Base-by-base conservation (phyloP, 1,140 invertebrate species). In the Bactericera cockerelli region DNA sequence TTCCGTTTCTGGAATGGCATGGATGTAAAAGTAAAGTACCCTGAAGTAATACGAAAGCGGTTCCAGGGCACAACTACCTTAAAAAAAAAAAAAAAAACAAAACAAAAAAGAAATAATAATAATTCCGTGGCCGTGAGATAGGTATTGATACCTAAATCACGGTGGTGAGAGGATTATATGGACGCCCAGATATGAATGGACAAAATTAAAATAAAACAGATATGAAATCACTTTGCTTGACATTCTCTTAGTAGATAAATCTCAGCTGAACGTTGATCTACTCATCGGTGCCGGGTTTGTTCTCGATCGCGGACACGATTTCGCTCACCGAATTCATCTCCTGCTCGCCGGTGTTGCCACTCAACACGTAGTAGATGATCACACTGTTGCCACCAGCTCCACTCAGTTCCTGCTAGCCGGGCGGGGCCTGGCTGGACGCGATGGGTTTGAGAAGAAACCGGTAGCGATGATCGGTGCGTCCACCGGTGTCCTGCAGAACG, bases 401-500 rank as follows among this genome's bases (percentile, higher is more conserved):
- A n/a, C n/a, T n/a, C 10, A 36, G n/a, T 49, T 49, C 42, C 42
- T 49, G 4, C 42, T 49, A 49, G 42, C 42, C 42, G 19, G 22
- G 42, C 4, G 42, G 22, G 6, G n/a, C n/a, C 22, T 49, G n/a
- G 19, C 22, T 6, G 10, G 33, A 36, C 19, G 8, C 42, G 3
- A 49, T 49, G 42, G 42, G 42, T 49, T 49, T 49, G 8, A 49
- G 22, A 4, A 49, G 4, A 8, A 49, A n/a, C n/a, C n/a, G 4
- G 19, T 49, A 49, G 8, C n/a, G 42, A 11, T 36, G 33, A 16
- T 10, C 10, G 4, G 4, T 13, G 13, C 4, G 13, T n/a, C 42
- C 42, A n/a, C 19, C 19, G 8, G 19, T 62, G 71, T 75, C 75
- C 70, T 72, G 72, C 56, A 75, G 66, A 60, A 78, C 75, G 66